Evolutionary conservation across 2,888 invertebrate genomes (phyloP).

Genomic region (Punctoribates punctum): DNA sequence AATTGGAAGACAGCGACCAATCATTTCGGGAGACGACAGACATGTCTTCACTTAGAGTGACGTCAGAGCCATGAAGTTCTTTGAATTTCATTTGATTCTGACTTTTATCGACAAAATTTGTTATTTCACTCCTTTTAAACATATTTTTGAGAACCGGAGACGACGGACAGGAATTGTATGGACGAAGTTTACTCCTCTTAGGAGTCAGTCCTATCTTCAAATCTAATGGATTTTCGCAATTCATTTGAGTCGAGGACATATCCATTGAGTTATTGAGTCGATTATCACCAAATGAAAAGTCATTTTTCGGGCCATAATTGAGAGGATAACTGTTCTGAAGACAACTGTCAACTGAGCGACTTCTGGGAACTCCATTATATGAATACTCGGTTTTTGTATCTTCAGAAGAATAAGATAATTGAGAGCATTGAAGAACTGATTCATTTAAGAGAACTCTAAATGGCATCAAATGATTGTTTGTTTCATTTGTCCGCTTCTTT

Average conservation of each 20-base stretch:
- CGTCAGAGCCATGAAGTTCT: not conserved
- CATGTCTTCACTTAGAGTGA: not conserved
- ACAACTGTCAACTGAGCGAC: too few species aligned
- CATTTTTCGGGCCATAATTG: not conserved
- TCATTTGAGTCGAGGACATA: too few species aligned
- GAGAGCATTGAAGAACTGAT: not conserved
- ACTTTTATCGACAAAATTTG: not conserved
- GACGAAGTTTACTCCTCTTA: not conserved
- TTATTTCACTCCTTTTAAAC: too few species aligned
- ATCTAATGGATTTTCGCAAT: not conserved
- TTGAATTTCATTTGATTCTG: not conserved
- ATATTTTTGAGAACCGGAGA: not conserved
- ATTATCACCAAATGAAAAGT: too few species aligned
- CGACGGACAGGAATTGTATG: constrained; percentile 20
- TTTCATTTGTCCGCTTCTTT: not conserved
- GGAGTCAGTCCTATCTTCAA: not conserved
- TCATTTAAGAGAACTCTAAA: constrained; percentile 7
- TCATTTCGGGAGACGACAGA: not conserved
- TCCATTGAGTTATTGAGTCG: too few species aligned
- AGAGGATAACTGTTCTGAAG: not conserved
- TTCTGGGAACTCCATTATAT: too few species aligned
- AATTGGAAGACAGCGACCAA: not conserved
- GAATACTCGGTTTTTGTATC: not conserved
- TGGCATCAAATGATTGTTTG: constrained; percentile 1
- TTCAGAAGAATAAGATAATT: not conserved